Base-by-base conservation (phyloP, 2,888 invertebrate genomes). In the Halictus quadricinctus region DNA sequence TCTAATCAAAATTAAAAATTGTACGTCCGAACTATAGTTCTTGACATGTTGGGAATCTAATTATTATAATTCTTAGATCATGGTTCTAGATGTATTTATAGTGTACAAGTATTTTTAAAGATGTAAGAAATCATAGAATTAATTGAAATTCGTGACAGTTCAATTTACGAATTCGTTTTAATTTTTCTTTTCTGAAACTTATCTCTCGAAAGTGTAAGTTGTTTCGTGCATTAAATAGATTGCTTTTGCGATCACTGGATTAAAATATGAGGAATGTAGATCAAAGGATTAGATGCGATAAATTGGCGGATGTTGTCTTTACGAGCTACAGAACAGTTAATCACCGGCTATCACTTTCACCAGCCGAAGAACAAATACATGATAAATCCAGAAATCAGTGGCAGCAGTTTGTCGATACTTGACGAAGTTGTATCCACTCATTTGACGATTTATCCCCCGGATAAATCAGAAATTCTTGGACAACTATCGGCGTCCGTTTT, bases 381-480 rank as follows among this genome's bases (percentile, higher is more conserved):
- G 41, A 50, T 29, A 69, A 48, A 54, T 69, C 41, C 18, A 69
- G 25, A 64, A 48, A 48, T 15, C 18, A 48, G 41, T 13, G 21
- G 29, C 43, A 66, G 18, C 46, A 15, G 7, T 36, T 74, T 80
- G 74, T 74, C 64, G 41, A 75, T 75, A 80, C 21, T 25, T 41
- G 64, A 50, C 73, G 48, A 74, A 80, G 69, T 66, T 69, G 54
- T 29, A 29, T 74, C 64, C 72, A 70, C 64, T 66, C 15, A 73
- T 74, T 69, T 50, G 64, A n/a, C 25, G 50, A 60, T 73, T 73
- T 81, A 50, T 66, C 50, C 41, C 43, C 21, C 21, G 66, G 73
- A 74, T 73, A 74, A 74, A 66, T 82, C 74, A 69, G 74, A 74
- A 78, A 82, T 82, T 74, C 77, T 48, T 58, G 18, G 58, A 73